Evolutionary conservation across 2,888 invertebrate species (phyloP).

Genomic region (Phasia obesa): DNA sequence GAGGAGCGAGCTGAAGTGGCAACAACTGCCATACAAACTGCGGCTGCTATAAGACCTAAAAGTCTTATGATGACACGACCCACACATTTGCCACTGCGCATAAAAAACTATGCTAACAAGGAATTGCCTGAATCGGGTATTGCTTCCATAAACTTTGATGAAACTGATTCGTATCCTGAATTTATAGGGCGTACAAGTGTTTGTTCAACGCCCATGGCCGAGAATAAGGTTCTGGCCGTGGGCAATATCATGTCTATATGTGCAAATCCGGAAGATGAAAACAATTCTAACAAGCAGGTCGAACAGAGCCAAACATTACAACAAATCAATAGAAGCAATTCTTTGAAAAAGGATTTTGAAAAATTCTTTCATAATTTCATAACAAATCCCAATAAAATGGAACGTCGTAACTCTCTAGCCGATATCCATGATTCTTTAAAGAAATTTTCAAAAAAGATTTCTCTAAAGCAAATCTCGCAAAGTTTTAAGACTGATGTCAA

Average conservation of each 20-base stretch:
- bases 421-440: slow-evolving; percentile 86
- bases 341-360: slow-evolving; percentile 80
- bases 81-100: slow-evolving; percentile 84
- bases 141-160: slow-evolving; percentile 84
- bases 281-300: slow-evolving; percentile 74
- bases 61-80: slow-evolving; percentile 82
- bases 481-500: slow-evolving; percentile 82
- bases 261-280: slow-evolving; percentile 84
- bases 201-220: slow-evolving; percentile 90
- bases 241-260: slow-evolving; percentile 90
- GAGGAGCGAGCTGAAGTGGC: slow-evolving; percentile 45
- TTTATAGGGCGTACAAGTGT: slow-evolving; percentile 89
- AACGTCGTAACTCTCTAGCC: slow-evolving; percentile 84
- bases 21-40: neutral
- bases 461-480: slow-evolving; percentile 84
- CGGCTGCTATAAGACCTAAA: slow-evolving; percentile 73
- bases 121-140: slow-evolving; percentile 82
- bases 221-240: slow-evolving; percentile 89
- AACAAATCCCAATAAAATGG: slow-evolving; percentile 78
- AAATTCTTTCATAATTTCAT: slow-evolving; percentile 81
- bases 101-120: slow-evolving; percentile 82
- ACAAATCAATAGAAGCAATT: slow-evolving; percentile 74
- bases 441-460: slow-evolving; percentile 84
- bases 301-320: slow-evolving; percentile 58
- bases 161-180: slow-evolving; percentile 84